Conservation (phyloP, 2,888 invertebrate genomes). For the Metopia argyrocephala region DNA sequence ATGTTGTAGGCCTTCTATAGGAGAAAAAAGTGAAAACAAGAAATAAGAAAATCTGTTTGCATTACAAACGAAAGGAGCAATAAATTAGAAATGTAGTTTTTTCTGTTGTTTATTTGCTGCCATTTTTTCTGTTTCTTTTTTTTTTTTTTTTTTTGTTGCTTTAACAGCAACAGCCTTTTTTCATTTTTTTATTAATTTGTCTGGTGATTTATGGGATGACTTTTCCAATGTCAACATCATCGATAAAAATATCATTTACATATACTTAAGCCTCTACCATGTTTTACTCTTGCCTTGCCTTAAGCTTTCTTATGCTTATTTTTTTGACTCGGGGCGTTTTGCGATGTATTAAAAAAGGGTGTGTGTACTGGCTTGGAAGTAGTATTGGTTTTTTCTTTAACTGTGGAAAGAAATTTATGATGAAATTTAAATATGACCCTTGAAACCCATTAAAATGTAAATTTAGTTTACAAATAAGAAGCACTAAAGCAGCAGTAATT, state of each 20-base stretch:
- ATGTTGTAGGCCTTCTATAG: not conserved
- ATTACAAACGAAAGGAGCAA: not conserved
- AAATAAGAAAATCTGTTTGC: slow-evolving; percentile 5
- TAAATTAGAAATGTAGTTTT: slow-evolving; percentile 19
- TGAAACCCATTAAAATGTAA: slow-evolving; percentile 13
- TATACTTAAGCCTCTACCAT: slow-evolving; percentile 18
- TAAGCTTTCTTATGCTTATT: not conserved
- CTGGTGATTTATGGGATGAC: slow-evolving; percentile 55
- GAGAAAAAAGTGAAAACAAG: not conserved
- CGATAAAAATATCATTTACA: slow-evolving; percentile 56
- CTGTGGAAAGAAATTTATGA: slow-evolving; percentile 13
- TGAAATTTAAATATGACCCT: slow-evolving; percentile 14
- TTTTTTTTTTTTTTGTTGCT: slow-evolving; percentile 33
- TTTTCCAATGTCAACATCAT: slow-evolving; percentile 53
- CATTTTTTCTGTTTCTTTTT: not conserved
- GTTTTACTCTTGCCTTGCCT: not conserved
- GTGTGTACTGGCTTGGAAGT: not conserved
- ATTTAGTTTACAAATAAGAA: not conserved
- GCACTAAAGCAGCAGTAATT: not conserved
- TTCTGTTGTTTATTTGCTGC: slow-evolving; percentile 35
- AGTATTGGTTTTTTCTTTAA: slow-evolving; percentile 5
- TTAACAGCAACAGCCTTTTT: too few relatives aligned
- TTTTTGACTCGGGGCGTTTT: not conserved
- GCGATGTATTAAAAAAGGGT: not conserved
- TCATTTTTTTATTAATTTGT: slow-evolving; percentile 41